Base-by-base conservation (phyloP, 2,113 vertebrate genomes). In the Eulemur macaco region DNA sequence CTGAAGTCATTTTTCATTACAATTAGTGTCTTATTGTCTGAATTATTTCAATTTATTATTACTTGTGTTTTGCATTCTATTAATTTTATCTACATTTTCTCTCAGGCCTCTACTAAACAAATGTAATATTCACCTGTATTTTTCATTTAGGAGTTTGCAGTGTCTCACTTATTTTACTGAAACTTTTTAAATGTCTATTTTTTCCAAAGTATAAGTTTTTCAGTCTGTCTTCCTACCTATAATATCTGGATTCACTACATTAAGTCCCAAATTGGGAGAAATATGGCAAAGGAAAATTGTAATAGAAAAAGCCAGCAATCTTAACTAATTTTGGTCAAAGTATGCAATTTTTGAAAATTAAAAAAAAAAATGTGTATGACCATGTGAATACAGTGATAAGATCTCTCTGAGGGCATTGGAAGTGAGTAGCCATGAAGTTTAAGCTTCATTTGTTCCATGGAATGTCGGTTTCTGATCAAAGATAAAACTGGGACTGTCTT, bases 1-100 rank as follows among this genome's bases (percentile, higher is more conserved):
- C 31, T 47, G 27, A 78, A 95, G 66, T 88, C 31, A 89, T 85
- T 90, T 85, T 96, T 97, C 52, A 82, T 86, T 74, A 45, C n/a
- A 96, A 97, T 95, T 92, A 94, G 34, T 47, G 47, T 42, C 39
- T 89, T 37, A 29, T 3, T 94, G 87, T 86, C 80, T 92, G n/a
- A 74, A 60, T 76, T 73, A 77, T 52, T 89, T 96, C 4, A 81
- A 73, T 92, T 95, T 94, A 86, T 63, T 82, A 94, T 64, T 92
- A 47, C 74, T 78, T 88, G 85, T 92, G 76, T 88, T 73, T 87
- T 54, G 31, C 47, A 63, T 27, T 69, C 15, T 47, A 92, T 85
- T 77, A 60, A 63, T 95, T 92, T 78, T 91, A 73, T 45, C 66
- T 87, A 17, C 18, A 37, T 90, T 84, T 95, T 74, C 8, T 47